These are phyloP conservation scores for Chouioia cunea DNA, from an alignment of 2,888 invertebrate genomes.

Conservation along the genomic window DNA sequence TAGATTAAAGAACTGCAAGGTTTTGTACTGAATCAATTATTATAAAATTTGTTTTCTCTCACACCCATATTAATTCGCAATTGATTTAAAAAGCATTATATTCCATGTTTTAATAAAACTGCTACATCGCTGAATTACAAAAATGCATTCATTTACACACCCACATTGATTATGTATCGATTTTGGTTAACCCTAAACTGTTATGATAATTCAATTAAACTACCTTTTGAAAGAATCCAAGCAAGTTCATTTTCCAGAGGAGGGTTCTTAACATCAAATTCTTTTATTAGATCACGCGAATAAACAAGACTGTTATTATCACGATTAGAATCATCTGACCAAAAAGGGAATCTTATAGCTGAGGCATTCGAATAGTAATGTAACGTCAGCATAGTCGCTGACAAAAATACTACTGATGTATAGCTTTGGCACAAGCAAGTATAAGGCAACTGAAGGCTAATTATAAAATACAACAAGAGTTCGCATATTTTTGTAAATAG, in stretches of 20 bases:
- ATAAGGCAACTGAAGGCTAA: not conserved
- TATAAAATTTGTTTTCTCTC: too few species aligned
- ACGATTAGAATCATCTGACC: conserved; percentile 72
- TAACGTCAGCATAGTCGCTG: conserved; percentile 78
- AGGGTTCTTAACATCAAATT: conserved; percentile 84
- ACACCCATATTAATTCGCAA: too few species aligned
- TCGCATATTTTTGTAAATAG: conserved; percentile 3
- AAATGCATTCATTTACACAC: too few species aligned
- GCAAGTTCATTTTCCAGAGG: conserved; percentile 83
- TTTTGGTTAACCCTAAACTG: too few species aligned
- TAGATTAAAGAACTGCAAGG: too few species aligned
- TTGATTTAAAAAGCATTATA: too few species aligned
- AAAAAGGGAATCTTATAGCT: conserved; percentile 63
- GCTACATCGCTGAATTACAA: too few species aligned
- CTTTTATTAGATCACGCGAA: conserved; percentile 87
- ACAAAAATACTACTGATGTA: conserved; percentile 25
- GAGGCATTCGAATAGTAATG: conserved; percentile 84
- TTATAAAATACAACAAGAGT: conserved; percentile 7
- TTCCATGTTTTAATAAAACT: too few species aligned
- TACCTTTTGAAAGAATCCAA: conserved; percentile 79
- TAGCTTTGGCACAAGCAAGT: not conserved
- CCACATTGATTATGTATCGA: too few species aligned
- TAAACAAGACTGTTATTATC: conserved; percentile 72
- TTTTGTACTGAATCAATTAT: too few species aligned
- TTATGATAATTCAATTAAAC: too few species aligned